Conservation (phyloP, 2,888 invertebrate genomes). For the Cataglyphis altisquamis region DNA sequence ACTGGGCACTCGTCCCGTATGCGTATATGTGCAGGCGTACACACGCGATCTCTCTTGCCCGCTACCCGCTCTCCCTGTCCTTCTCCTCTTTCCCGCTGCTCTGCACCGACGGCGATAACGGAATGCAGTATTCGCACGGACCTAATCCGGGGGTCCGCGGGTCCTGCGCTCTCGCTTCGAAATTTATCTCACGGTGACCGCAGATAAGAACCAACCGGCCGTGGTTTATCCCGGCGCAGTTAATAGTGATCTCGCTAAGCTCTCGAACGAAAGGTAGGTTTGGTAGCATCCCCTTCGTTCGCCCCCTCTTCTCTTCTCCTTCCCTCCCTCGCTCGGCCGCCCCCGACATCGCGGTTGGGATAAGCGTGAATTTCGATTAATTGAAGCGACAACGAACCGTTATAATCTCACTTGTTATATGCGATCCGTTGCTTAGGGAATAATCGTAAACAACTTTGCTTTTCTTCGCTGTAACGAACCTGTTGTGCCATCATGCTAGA, state of each 20-base stretch:
- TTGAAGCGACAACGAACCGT: slow-evolving; percentile 60
- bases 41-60: slow-evolving; percentile 41
- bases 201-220: slow-evolving; percentile 74
- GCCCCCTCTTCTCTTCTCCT: neutral
- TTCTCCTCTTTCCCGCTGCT: slow-evolving; percentile 30
- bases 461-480: slow-evolving; percentile 21
- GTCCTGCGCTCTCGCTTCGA: slow-evolving; percentile 64
- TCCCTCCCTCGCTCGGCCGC: slow-evolving; percentile 8
- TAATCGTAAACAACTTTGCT: slow-evolving; percentile 2
- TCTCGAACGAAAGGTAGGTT: slow-evolving; percentile 76
- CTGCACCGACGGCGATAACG: slow-evolving; percentile 74
- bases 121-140: slow-evolving; percentile 77
- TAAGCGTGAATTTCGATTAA: slow-evolving; percentile 76
- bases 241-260: slow-evolving; percentile 77
- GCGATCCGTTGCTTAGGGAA: slow-evolving; percentile 18
- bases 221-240: slow-evolving; percentile 73
- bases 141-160: slow-evolving; percentile 72
- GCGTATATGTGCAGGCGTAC: slow-evolving; percentile 46
- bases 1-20: slow-evolving; percentile 24
- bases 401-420: slow-evolving; percentile 59
- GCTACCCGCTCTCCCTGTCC: slow-evolving; percentile 35
- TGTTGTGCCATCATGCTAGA: neutral
- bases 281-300: slow-evolving; percentile 41
- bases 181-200: slow-evolving; percentile 73
- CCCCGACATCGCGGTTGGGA: slow-evolving; percentile 57